These are phyloP conservation scores for Amiota minor DNA, from an alignment of 2,888 invertebrate genomes.

Conservation along the genomic window DNA sequence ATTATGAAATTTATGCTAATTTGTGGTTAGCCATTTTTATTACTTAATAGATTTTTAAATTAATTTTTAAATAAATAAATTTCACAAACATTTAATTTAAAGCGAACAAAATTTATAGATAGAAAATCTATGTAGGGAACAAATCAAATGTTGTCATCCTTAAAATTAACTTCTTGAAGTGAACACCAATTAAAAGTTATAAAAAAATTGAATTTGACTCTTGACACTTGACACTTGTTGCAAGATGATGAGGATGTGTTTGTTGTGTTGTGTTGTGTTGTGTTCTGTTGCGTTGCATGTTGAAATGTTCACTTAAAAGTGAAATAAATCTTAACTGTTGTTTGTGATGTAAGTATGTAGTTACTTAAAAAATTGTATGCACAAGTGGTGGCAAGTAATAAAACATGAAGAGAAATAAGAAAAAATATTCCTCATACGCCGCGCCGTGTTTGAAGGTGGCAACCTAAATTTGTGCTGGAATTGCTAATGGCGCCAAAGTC, in stretches of 20 bases:
- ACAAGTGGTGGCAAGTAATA: neutral
- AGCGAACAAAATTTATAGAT: neutral
- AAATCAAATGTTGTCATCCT: neutral
- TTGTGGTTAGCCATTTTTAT: slow-evolving; percentile 1
- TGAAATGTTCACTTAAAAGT: slow-evolving; percentile 10
- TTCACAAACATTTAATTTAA: neutral
- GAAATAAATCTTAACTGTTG: neutral
- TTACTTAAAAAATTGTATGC: neutral
- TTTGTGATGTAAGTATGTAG: too few relatives aligned
- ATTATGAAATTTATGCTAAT: neutral
- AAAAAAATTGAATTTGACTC: neutral
- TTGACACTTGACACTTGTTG: slow-evolving; percentile 2
- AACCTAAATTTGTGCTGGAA: neutral
- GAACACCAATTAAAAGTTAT: slow-evolving; percentile 11
- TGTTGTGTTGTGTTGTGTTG: too few relatives aligned
- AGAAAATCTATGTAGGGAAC: too few relatives aligned
- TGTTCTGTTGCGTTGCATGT: neutral
- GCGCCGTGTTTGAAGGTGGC: slow-evolving; percentile 24
- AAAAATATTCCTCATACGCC: slow-evolving; percentile 38
- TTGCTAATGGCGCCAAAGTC: slow-evolving; percentile 46
- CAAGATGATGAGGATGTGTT: neutral
- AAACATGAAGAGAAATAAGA: neutral
- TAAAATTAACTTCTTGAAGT: neutral
- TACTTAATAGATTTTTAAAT: neutral
- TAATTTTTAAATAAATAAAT: slow-evolving; percentile 4